These are phyloP conservation scores for Yoshiicerus persimilis DNA, from an alignment of 1,140 invertebrate species.

Conservation along the genomic window DNA sequence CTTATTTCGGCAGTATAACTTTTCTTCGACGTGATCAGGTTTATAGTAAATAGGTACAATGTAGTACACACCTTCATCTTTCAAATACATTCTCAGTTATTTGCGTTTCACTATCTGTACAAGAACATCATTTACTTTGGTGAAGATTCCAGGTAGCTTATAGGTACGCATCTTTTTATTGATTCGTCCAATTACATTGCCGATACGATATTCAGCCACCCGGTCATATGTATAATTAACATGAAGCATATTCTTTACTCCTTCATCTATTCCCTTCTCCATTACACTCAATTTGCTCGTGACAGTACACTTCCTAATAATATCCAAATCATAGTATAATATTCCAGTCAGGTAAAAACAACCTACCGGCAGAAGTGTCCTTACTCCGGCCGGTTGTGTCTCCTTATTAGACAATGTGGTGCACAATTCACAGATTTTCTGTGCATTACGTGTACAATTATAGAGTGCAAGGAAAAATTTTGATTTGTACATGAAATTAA, in stretches of 20 bases:
- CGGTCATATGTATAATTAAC: background rate
- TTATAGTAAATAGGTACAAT: background rate
- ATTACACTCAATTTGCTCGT: too few relatives aligned
- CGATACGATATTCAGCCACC: background rate
- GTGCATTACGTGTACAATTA: too few relatives aligned
- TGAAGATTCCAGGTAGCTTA: background rate
- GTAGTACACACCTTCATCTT: background rate
- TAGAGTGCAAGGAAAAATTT: too few relatives aligned
- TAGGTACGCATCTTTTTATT: background rate
- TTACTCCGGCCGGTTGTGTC: too few relatives aligned
- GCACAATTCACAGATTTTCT: too few relatives aligned
- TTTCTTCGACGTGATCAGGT: background rate
- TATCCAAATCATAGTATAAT: too few relatives aligned
- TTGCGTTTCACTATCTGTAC: background rate
- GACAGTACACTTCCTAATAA: too few relatives aligned
- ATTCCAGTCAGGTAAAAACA: too few relatives aligned
- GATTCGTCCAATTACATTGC: background rate
- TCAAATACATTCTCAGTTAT: background rate
- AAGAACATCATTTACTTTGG: background rate
- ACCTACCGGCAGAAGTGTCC: too few relatives aligned
- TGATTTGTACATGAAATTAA: too few relatives aligned
- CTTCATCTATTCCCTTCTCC: background rate
- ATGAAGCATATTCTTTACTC: background rate
- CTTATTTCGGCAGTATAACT: background rate
- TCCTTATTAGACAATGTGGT: too few relatives aligned